Base-by-base conservation (phyloP, 2,113 vertebrate species). In the Capreolus pygargus region DNA sequence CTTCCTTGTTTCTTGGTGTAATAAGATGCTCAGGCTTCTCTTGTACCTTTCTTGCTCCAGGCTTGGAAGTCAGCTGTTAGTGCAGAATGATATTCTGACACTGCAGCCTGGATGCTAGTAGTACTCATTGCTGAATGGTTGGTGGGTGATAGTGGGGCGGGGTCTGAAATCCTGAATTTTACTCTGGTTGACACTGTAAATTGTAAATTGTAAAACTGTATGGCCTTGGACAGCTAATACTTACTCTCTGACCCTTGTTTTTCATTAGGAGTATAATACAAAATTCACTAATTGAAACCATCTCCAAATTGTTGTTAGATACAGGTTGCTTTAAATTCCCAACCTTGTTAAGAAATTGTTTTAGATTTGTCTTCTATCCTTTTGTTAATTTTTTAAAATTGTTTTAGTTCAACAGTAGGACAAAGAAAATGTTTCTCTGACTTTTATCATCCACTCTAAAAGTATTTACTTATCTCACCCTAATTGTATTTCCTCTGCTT, bases 11-110 rank as follows among this genome's bases (percentile, higher is more conserved):
- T 33, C 79, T 92, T 92, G 33, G 14, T 50, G 1, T 52, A 52
- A 15, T 88, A 82, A 91, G 54, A 82, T 95, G 33, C 19, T 27
- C 25, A 81, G 82, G 58, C 33, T 93, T 39, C 82, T 94, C 27
- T 93, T 94, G 33, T 30, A 55, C n/a, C 36, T 96, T 96, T 94
- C 10, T 96, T 97, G 33, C 55, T 28, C 33, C 28, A 64, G 28
- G 33, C 58, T 94, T 89, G 67, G 12, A 57, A 97, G 74, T 86
- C 39, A 82, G 7, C 54, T n/a, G 30, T 86, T 86, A 14, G n/a
- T 79, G 43, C 25, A 5, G 33, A 86, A 54, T 52, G 15, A 19
- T 89, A 30, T 45, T 64, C 30, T 86, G 47, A 81, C 50, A 47
- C 15, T 36, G 33, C 45, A 85, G 7, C 85, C n/a, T 52, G 45